Conservation (phyloP, 2,888 invertebrate genomes). For the Ctena decussata region DNA sequence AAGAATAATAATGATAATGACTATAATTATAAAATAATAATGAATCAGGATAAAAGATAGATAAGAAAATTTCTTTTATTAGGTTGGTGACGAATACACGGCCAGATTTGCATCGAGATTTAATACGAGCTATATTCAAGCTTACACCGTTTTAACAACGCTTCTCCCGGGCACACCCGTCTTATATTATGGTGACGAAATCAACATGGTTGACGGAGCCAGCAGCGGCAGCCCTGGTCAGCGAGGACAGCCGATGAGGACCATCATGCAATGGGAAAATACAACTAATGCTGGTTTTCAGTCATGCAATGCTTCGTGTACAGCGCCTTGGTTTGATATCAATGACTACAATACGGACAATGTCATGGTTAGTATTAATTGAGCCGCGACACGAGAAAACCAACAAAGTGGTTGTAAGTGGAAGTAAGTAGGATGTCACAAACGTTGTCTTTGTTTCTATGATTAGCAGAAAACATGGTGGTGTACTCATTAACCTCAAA, state of each 20-base stretch:
- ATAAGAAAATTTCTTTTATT: too few relatives aligned
- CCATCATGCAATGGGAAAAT: constrained; percentile 84
- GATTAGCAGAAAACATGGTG: too few relatives aligned
- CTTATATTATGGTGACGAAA: constrained; percentile 96
- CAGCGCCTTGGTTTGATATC: constrained; percentile 70
- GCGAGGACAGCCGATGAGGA: constrained; percentile 70
- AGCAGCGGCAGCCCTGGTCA: constrained; percentile 13
- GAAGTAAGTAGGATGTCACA: too few relatives aligned
- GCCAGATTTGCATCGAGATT: constrained; percentile 69
- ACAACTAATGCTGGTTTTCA: constrained; percentile 76
- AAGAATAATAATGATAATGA: too few relatives aligned
- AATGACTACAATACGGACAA: constrained; percentile 63
- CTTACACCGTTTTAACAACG: constrained; percentile 93
- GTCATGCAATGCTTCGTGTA: constrained; percentile 49
- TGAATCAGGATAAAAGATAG: too few relatives aligned
- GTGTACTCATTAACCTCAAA: too few relatives aligned
- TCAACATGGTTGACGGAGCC: constrained; percentile 90
- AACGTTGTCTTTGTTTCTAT: too few relatives aligned
- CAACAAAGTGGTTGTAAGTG: too few relatives aligned
- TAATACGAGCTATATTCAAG: constrained; percentile 76
- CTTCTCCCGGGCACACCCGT: constrained; percentile 95
- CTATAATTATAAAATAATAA: too few relatives aligned
- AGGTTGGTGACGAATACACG: constrained; percentile 77
- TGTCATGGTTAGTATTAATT: constrained; percentile 72
- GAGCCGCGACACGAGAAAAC: too few relatives aligned